phyloP scores from a whole-genome alignment of 2,113 vertebrate genomes.

The Chaenocephalus aceratus region DNA sequence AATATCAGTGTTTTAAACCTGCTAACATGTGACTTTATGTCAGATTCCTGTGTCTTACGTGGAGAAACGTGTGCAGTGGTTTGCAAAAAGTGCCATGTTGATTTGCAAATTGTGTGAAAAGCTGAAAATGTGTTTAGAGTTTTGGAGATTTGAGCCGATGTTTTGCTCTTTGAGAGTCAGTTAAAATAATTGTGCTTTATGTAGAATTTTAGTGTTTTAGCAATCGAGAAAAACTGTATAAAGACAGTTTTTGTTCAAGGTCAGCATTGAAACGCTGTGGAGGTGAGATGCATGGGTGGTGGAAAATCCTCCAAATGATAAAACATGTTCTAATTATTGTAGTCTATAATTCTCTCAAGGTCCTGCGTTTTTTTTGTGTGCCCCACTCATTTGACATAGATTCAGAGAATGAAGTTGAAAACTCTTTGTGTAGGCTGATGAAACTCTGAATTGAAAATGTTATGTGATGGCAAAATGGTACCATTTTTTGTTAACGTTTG shows the following conservation, averaged over 20 bases:
- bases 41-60: no score
- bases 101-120: no score
- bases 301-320: constrained; percentile 65
- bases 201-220: no score
- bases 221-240: background rate
- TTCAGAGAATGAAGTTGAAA: constrained; percentile 63
- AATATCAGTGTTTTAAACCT: no score
- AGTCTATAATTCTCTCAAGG: constrained; percentile 75
- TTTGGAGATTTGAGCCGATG: no score
- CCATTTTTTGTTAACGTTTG: background rate
- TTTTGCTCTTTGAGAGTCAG: no score
- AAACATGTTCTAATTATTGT: constrained; percentile 82
- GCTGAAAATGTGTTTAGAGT: no score
- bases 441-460: constrained; percentile 12
- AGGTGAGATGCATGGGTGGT: constrained; percentile 63
- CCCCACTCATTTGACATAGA: constrained; percentile 78
- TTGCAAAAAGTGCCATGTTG: no score
- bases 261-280: constrained; percentile 57
- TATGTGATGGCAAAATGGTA: constrained; percentile 6
- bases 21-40: no score
- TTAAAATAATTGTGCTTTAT: no score
- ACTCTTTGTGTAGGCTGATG: constrained; percentile 31
- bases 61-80: no score
- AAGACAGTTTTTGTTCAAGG: constrained; percentile 78
- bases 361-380: constrained; percentile 55